A percentile compares a stretch with the other conserved stretches of the same genome.
Conservation (phyloP, 2,888 invertebrate genomes). For the Cephus pulcher region DNA sequence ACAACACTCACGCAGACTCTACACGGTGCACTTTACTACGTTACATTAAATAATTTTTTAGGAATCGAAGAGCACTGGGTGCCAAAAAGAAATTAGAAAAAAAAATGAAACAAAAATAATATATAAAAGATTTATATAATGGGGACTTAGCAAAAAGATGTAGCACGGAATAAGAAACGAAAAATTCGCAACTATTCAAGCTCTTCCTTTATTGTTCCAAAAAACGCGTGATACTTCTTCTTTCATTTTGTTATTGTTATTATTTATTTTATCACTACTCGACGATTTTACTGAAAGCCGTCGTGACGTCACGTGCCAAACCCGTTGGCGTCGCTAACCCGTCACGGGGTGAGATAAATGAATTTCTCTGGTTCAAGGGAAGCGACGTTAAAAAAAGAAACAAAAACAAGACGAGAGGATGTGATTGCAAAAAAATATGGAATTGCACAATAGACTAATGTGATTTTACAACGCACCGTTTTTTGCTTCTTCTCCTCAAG, state of each 20-base stretch:
- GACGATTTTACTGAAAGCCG: neutral
- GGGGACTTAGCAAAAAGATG: neutral
- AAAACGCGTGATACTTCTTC: neutral
- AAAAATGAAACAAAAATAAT: neutral
- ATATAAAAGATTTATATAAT: neutral
- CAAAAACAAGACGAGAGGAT: neutral
- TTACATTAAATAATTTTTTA: neutral
- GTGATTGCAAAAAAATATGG: neutral
- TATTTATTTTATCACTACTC: neutral
- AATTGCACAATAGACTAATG: neutral
- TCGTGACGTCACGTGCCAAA: neutral
- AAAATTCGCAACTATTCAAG: neutral
- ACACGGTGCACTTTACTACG: neutral
- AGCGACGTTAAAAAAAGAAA: neutral
- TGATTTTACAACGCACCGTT: neutral
- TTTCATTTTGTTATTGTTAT: neutral
- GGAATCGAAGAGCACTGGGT: neutral
- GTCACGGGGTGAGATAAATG: neutral
- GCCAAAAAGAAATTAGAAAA: neutral
- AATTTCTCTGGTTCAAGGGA: neutral
- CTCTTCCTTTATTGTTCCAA: neutral
- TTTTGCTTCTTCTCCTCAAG: neutral
- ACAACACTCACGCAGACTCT: conserved; percentile 4
- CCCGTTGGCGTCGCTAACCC: neutral
- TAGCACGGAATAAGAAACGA: neutral